phyloP scores from a whole-genome alignment of 2,888 invertebrate genomes.

The Synanthedon andrenaeformis region DNA sequence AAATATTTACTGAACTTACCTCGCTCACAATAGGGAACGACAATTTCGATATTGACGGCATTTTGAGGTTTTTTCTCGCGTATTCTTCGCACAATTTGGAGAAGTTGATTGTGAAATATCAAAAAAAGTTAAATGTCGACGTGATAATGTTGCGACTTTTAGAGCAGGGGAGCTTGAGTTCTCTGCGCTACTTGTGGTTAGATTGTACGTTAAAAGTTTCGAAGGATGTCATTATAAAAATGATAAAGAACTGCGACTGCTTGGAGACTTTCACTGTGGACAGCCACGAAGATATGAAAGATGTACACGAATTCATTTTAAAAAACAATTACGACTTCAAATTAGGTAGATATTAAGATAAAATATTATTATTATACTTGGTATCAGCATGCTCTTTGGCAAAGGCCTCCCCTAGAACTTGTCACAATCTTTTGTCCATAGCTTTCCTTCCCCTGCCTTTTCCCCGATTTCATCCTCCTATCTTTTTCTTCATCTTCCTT shows the following conservation, averaged over 20 bases:
- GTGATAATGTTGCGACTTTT: conserved; percentile 39
- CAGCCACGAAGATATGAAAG: conserved; percentile 35
- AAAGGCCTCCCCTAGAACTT: too few species aligned
- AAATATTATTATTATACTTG: not conserved
- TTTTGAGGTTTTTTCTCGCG: conserved; percentile 48
- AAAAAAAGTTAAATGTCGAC: conserved; percentile 49
- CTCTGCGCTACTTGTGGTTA: conserved; percentile 48
- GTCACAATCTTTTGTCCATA: too few species aligned
- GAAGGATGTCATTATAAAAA: conserved; percentile 38
- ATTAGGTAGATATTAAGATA: conserved; percentile 48
- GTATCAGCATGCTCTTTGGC: not conserved
- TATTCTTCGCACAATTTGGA: conserved; percentile 40
- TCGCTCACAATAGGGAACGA: conserved; percentile 55
- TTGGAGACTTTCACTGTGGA: conserved; percentile 52
- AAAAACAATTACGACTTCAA: conserved; percentile 58
- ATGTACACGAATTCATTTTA: conserved; percentile 42
- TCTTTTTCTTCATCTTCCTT: too few species aligned
- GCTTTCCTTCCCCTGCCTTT: too few species aligned
- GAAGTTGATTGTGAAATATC: conserved; percentile 52
- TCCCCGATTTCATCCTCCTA: too few species aligned
- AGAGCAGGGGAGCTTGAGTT: conserved; percentile 41
- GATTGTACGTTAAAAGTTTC: conserved; percentile 60
- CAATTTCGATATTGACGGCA: conserved; percentile 45
- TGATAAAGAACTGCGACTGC: conserved; percentile 45
- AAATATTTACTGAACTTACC: conserved; percentile 43